Conservation (phyloP, 37 sponge, comb jelly and placozoan genomes). For the Halichondria panicea region DNA sequence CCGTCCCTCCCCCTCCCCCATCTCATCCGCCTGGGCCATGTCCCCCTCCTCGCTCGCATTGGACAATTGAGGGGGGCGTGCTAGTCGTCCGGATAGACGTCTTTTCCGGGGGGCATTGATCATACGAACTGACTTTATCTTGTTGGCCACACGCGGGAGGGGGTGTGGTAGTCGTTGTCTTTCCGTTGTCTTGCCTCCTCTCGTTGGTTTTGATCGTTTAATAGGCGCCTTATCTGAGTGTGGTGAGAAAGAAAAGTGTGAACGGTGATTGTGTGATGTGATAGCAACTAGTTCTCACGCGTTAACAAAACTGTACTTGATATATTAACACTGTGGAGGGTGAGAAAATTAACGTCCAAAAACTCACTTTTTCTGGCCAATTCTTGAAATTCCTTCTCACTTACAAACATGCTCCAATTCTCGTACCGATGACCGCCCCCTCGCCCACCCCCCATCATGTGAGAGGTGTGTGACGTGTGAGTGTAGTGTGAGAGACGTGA, state of each 20-base stretch:
- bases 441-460: neutral
- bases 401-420: constrained; percentile 11
- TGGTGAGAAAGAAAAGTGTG: neutral
- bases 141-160: constrained; percentile 9
- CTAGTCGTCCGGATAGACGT: constrained; percentile 29
- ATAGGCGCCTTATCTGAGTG: constrained; percentile 2
- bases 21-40: constrained; percentile 82
- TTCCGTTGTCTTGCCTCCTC: constrained; percentile 4
- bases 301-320: neutral
- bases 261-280: neutral
- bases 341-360: neutral
- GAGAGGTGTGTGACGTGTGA: neutral
- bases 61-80: constrained; percentile 27
- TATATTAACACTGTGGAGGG: neutral
- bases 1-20: constrained; percentile 70
- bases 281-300: neutral
- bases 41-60: constrained; percentile 68
- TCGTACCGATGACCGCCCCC: constrained; percentile 11
- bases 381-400: no score
- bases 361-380: neutral
- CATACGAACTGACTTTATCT: neutral
- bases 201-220: constrained; percentile 15
- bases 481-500: no score
- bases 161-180: constrained; percentile 30
- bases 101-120: constrained; percentile 50